Evolutionary conservation across 2,113 vertebrate species (phyloP), one percentile per base, ranked within the genome.

Genomic region (Triplophysa siluroides): DNA sequence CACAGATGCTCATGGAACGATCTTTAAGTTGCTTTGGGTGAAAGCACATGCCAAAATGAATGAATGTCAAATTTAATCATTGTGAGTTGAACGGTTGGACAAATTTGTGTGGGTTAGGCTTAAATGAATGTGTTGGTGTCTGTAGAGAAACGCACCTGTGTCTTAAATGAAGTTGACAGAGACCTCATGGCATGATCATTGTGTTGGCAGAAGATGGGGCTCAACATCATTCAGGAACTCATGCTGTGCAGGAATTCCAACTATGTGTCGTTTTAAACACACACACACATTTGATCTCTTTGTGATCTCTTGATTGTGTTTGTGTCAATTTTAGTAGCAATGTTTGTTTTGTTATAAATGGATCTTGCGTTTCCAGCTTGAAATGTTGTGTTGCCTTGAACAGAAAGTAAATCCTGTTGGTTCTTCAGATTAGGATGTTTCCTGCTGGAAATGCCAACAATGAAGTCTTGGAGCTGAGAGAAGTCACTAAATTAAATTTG

Each of bases 351-450:
- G 38, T 43, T 10, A 29, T 33, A 43, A 18, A 69, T 56, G 29
- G 41, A 4, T 43, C 38, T 19, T 26, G 56, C 60, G 54, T 60
- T 54, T 43, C 12, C 0, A 73, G 33, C 71, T 60, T 43, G 9
- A 69, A 41, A 56, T 58, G 63, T 62, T 29, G 52, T 23, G 64
- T 54, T 24, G 43, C 62, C 70, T 68, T 11, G 11, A 54, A 16
- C 9, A 65, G 60, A 76, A 60, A 81, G 29, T 5, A 29, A 54
- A 29, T 73, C 4, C 62, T 61, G 29, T 60, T 23, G 43, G 0
- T 19, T 62, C 52, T 23, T 21, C 63, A 80, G 74, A 81, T 78
- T 78, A 78, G 78, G 18, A 68, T 4, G 41, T 63, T 45, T 78
- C 74, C 78, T 74, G 52, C 24, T 26, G 11, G 43, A 80, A 73